Evolutionary conservation across 2,113 vertebrate species (phyloP).

Genomic region (Rattus norvegicus): GRCr8 NC_086023.1:158716001-158716500

Average conservation of each 20-base stretch:
- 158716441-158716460: neutral
- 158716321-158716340: neutral
- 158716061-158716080: neutral
- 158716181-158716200: neutral
- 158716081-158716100: neutral
- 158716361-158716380: neutral
- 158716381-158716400: neutral
- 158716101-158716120: neutral
- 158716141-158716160: neutral
- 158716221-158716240: fast-evolving
- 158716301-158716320: neutral
- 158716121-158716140: neutral
- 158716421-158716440: neutral
- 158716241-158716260: neutral
- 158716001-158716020: neutral
- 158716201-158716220: neutral
- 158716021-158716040: neutral
- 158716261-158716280: neutral
- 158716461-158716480: neutral
- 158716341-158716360: neutral
- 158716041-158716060: neutral
- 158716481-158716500: neutral
- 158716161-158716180: neutral
- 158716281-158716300: neutral
- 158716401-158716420: neutral